These are phyloP conservation scores for Caenorhabditis latens DNA, from an alignment of 1,140 invertebrate species.

Conservation along the genomic window DNA sequence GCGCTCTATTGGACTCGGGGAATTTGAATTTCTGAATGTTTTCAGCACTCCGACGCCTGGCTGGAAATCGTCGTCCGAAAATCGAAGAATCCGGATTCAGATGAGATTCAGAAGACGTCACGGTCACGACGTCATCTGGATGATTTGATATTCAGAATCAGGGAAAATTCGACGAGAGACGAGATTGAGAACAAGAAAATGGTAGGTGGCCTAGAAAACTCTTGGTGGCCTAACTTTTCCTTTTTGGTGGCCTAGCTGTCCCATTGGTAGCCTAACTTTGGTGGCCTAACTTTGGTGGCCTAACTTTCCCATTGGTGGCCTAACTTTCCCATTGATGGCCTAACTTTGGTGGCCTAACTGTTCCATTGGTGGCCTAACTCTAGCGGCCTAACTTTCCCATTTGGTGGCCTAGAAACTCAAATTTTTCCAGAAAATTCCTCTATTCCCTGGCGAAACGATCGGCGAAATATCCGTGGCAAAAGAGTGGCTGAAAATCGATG, in stretches of 20 bases:
- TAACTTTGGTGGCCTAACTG: too few species aligned
- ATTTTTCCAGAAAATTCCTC: conserved; percentile 11
- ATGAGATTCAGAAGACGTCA: background rate
- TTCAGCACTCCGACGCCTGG: conserved; percentile 19
- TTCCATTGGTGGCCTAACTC: too few species aligned
- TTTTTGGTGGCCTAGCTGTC: too few species aligned
- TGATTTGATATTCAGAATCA: conserved; percentile 25
- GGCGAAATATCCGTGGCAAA: conserved; percentile 19
- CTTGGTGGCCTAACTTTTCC: background rate
- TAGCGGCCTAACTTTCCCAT: too few species aligned
- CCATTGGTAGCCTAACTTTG: too few species aligned
- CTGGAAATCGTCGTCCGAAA: background rate
- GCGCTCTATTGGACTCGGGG: too few species aligned
- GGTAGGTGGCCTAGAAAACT: background rate
- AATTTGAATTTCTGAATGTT: background rate
- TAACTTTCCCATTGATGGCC: too few species aligned
- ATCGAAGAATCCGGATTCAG: background rate
- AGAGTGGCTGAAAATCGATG: conserved; percentile 36
- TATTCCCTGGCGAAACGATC: conserved; percentile 14
- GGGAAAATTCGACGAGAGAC: conserved; percentile 24
- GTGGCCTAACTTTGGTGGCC: too few species aligned
- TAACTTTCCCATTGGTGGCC: too few species aligned
- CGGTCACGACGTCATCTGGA: conserved; percentile 4
- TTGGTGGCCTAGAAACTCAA: background rate
- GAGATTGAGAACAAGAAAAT: conserved; percentile 21